These are phyloP conservation scores for Drosophila setosimentum DNA, from an alignment of 2,888 invertebrate species.

Conservation along the genomic window DNA sequence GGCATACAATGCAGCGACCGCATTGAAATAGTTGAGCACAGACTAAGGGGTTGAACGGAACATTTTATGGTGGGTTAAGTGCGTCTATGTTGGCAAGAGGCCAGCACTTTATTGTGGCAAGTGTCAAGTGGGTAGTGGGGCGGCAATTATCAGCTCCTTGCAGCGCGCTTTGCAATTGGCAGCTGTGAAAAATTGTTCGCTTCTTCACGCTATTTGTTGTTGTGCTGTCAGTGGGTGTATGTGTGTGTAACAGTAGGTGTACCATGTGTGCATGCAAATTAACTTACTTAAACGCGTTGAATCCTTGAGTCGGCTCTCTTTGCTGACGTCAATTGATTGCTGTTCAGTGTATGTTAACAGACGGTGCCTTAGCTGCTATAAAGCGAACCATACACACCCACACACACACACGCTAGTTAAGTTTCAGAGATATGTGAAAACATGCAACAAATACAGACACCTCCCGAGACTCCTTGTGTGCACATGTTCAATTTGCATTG, in stretches of 20 bases:
- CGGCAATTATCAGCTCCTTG: conserved; percentile 53
- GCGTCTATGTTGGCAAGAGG: conserved; percentile 13
- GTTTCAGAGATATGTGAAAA: conserved; percentile 15
- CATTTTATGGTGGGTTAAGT: conserved; percentile 32
- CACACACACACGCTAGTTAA: conserved; percentile 4
- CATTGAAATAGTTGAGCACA: conserved; percentile 28
- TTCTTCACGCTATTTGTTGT: conserved; percentile 1
- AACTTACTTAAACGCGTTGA: conserved; percentile 60
- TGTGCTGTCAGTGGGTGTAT: not conserved
- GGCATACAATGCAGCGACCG: conserved; percentile 29
- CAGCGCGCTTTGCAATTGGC: conserved; percentile 10
- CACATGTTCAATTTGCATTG: conserved; percentile 5
- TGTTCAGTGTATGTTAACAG: conserved; percentile 28
- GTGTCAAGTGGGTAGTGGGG: not conserved
- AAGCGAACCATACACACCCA: not conserved
- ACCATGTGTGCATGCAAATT: conserved; percentile 65
- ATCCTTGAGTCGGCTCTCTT: conserved; percentile 54
- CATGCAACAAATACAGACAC: conserved; percentile 33
- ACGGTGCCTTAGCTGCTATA: conserved; percentile 13
- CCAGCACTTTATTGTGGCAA: conserved; percentile 8
- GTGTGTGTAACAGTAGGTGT: not conserved
- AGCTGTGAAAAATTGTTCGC: conserved; percentile 23
- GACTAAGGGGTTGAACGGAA: not conserved
- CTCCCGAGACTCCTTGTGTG: conserved; percentile 2
- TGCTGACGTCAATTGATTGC: conserved; percentile 65